Percentiles rank a stretch among this genome's conserved stretches.
Evolutionary conservation across 2,113 vertebrate species (phyloP).

Genomic region (Calidris pygmaea): DNA sequence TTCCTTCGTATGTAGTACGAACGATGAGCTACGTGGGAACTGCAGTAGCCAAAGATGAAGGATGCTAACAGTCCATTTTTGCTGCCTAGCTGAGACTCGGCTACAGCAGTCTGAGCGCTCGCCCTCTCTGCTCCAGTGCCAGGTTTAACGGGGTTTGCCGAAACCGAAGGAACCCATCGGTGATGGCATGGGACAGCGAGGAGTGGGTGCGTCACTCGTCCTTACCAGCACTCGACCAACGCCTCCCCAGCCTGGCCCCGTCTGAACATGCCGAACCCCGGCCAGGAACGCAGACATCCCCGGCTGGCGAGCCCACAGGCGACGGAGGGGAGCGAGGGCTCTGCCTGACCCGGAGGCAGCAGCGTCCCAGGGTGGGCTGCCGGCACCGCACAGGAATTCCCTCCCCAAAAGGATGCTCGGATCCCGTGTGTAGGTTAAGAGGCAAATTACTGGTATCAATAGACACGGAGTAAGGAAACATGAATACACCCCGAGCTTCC

Average conservation of each 20-base stretch:
- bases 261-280: neutral
- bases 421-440: neutral
- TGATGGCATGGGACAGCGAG: neutral
- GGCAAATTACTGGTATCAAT: neutral
- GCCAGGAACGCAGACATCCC: neutral
- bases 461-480: neutral
- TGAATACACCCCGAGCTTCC: neutral
- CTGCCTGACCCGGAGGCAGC: fast-evolving
- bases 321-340: fast-evolving
- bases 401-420: fast-evolving
- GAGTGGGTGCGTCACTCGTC: fast-evolving
- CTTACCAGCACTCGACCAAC: fast-evolving
- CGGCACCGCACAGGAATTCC: fast-evolving
- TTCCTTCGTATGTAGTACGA: neutral
- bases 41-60: neutral
- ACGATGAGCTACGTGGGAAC: neutral
- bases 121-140: fast-evolving
- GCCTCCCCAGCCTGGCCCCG: neutral
- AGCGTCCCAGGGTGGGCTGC: fast-evolving
- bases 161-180: fast-evolving
- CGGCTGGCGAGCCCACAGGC: fast-evolving
- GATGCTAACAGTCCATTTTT: neutral
- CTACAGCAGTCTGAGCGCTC: neutral
- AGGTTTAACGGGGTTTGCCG: neutral
- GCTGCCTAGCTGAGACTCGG: neutral